These are phyloP conservation scores for Lasiurus borealis DNA, from an alignment of 2,113 vertebrate genomes.

Conservation along the genomic window DNA sequence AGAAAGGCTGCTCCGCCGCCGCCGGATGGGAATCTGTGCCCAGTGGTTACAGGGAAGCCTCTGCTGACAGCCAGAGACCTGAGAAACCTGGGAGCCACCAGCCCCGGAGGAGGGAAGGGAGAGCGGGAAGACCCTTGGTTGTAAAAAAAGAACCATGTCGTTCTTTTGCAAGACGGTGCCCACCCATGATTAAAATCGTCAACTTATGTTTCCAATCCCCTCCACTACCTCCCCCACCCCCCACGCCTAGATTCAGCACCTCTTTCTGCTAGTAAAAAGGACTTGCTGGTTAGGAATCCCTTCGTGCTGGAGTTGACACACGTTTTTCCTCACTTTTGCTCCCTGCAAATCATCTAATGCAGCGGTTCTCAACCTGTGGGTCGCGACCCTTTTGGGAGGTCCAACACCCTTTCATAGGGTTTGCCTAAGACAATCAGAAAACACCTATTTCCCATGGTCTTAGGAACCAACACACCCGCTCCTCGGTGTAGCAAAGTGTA, in stretches of 20 bases:
- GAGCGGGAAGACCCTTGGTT: not conserved
- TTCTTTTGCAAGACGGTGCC: not conserved
- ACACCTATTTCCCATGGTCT: no score
- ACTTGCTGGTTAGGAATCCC: conserved; percentile 23
- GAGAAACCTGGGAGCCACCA: not conserved
- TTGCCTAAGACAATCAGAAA: no score
- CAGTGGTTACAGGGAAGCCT: not conserved
- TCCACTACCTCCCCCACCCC: no score
- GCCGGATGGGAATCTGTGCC: not conserved
- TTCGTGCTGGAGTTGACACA: conserved; percentile 43
- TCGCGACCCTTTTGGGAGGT: no score
- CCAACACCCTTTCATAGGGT: no score
- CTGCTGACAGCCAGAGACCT: not conserved
- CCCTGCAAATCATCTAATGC: not conserved
- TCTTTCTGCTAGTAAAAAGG: conserved; percentile 10
- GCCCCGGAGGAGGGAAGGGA: not conserved
- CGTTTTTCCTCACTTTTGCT: conserved; percentile 46
- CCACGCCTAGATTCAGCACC: not conserved
- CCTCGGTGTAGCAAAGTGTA: no score
- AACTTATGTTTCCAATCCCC: not conserved
- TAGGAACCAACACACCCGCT: no score
- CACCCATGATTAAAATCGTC: not conserved
- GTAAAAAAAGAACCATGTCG: not conserved
- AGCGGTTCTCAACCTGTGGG: no score
- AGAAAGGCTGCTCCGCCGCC: not conserved